Base-by-base conservation (phyloP, 2,888 invertebrate genomes). In the Nesidiocoris tenuis region DNA sequence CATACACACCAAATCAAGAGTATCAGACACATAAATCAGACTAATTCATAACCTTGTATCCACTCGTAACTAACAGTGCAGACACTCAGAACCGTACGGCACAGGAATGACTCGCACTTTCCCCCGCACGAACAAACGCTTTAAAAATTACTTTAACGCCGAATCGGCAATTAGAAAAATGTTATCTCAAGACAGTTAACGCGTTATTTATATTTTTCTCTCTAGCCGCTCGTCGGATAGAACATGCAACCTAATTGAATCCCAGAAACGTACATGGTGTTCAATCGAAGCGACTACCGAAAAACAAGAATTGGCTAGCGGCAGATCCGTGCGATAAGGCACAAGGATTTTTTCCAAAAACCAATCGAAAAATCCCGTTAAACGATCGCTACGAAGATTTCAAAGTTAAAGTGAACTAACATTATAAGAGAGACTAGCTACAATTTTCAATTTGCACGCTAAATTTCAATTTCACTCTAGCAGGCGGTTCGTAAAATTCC, bases 321-420 rank as follows among this genome's bases (percentile, higher is more conserved):
- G 74, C 78, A 68, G 76, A 57, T 67, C 57, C 68, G 76, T 72
- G 76, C 78, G 75, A 61, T 78, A 78, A 78, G 78, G 78, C 76
- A 78, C 78, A 75, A 77, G 72, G 74, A 77, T 72, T 66, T 57
- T 77, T 55, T 61, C n/a, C 24, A 56, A 55, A 19, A 65, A 71
- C 68, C 64, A 74, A 66, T 66, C 25, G 74, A 78, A 70, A 68
- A 74, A 74, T 72, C 59, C 57, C 63, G 23, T 54, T 70, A 16
- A 64, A 39, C 3, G 39, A 24, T 64, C 65, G 21, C 63, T 57
- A 75, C 70, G 57, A 68, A 70, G 56, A 56, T 22, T 16, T 56
- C 67, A 22, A 22, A 67, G n/a, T 19, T 67, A n/a, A 18, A 54
- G 39, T 39, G 39, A 39, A 39, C 39, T 39, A 59, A 70, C 54